A percentile compares a stretch with the other conserved stretches of the same genome.
Evolutionary conservation across 2,113 vertebrate genomes (phyloP).

Genomic region (Oncorhynchus masou): DNA sequence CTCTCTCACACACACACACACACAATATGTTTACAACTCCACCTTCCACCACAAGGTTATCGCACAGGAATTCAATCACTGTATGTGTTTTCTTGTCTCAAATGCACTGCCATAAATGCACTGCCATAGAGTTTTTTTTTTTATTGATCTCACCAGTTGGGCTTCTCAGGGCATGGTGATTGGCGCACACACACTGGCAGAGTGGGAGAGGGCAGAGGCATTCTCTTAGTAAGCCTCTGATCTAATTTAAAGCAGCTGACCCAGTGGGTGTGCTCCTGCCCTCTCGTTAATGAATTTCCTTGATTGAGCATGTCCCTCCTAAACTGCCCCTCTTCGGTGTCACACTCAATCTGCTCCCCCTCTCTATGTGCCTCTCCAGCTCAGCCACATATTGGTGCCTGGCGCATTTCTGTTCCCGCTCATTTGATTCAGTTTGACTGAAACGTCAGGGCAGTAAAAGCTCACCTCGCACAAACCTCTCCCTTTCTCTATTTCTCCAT

Average conservation of each 20-base stretch:
- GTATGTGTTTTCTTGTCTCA: neutral
- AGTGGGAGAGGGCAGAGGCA: too few relatives aligned
- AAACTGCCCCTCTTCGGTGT: slow-evolving; percentile 52
- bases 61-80: slow-evolving; percentile 31
- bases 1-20: too few relatives aligned
- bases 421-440: slow-evolving; percentile 55
- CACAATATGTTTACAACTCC: slow-evolving; percentile 54
- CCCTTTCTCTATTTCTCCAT: neutral
- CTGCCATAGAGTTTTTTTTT: too few relatives aligned
- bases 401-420: slow-evolving; percentile 51
- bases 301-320: slow-evolving; percentile 55
- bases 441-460: slow-evolving; percentile 53
- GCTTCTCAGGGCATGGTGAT: too few relatives aligned
- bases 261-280: slow-evolving; percentile 4
- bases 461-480: slow-evolving; percentile 33
- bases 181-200: too few relatives aligned
- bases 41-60: slow-evolving; percentile 62
- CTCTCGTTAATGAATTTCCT: slow-evolving; percentile 62
- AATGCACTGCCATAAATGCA: too few relatives aligned
- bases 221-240: too few relatives aligned
- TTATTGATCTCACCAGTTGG: too few relatives aligned
- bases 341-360: slow-evolving; percentile 60
- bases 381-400: slow-evolving; percentile 15
- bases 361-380: slow-evolving; percentile 41
- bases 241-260: too few relatives aligned